These are phyloP conservation scores for Dryadula phaetusa DNA, from an alignment of 2,888 invertebrate genomes.

Conservation along the genomic window DNA sequence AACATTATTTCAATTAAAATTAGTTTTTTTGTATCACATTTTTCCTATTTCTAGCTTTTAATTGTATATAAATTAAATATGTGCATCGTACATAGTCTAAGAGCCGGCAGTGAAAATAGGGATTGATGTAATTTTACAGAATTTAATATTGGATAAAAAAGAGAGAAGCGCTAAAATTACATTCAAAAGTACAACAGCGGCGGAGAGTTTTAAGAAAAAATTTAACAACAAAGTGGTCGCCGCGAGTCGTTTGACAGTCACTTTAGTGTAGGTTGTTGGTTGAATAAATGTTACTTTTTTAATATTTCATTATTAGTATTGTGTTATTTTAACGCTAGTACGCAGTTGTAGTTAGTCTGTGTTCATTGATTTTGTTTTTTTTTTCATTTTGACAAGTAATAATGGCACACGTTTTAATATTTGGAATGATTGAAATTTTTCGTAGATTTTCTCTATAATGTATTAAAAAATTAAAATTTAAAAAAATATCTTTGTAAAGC, in stretches of 20 bases:
- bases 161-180: slow-evolving; percentile 71
- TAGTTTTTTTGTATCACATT: slow-evolving; percentile 22
- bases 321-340: neutral
- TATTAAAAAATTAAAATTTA: too few species aligned
- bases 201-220: slow-evolving; percentile 73
- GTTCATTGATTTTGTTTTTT: neutral
- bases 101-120: slow-evolving; percentile 46
- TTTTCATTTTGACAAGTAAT: neutral
- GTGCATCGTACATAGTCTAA: slow-evolving; percentile 37
- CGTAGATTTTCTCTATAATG: neutral
- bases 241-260: slow-evolving; percentile 73
- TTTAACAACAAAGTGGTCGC: slow-evolving; percentile 81
- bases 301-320: neutral
- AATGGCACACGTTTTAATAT: neutral
- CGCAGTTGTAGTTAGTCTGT: neutral
- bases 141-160: slow-evolving; percentile 72
- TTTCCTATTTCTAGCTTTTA: slow-evolving; percentile 27
- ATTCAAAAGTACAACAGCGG: slow-evolving; percentile 68
- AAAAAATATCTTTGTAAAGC: too few species aligned
- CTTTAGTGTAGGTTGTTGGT: slow-evolving; percentile 38
- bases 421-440: neutral
- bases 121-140: slow-evolving; percentile 69
- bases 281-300: neutral
- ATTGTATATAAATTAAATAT: slow-evolving; percentile 12
- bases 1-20: neutral